A percentile compares a stretch with the other conserved stretches of the same genome.
phyloP scores from a whole-genome alignment of 2,888 invertebrate genomes.

The Amphimallon solstitiale region DNA sequence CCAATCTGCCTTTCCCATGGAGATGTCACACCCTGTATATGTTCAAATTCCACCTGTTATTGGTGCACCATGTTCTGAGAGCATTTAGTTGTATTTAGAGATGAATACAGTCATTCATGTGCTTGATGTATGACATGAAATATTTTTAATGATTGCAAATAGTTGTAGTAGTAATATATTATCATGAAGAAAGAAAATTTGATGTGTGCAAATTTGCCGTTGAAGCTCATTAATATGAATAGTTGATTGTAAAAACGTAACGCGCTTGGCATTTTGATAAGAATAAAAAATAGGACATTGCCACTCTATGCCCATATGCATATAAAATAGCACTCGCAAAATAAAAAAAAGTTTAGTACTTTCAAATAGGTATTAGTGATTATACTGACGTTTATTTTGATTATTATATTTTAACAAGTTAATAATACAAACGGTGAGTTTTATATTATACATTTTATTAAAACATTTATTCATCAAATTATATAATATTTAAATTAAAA shows the following conservation, averaged over 20 bases:
- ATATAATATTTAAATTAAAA: too few relatives aligned
- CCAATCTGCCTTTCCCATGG: neutral
- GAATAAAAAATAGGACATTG: slow-evolving; percentile 24
- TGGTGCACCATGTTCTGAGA: too few relatives aligned
- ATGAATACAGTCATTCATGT: too few relatives aligned
- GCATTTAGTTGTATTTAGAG: too few relatives aligned
- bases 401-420: neutral
- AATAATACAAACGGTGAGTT: too few relatives aligned
- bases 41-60: neutral
- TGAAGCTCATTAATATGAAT: slow-evolving; percentile 12
- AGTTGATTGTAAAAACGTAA: neutral
- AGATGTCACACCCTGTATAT: neutral
- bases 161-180: too few relatives aligned
- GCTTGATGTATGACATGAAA: too few relatives aligned
- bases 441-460: too few relatives aligned
- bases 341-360: slow-evolving; percentile 5
- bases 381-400: neutral
- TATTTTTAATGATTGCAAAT: too few relatives aligned
- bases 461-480: too few relatives aligned
- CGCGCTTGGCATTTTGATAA: slow-evolving; percentile 8
- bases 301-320: neutral
- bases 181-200: neutral
- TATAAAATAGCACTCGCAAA: slow-evolving; percentile 19
- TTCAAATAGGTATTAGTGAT: neutral
- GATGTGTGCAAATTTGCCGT: slow-evolving; percentile 3